Percentiles rank a stretch among this genome's conserved stretches.
phyloP scores from a whole-genome alignment of 2,888 invertebrate species.

The Caenorhabditis afra region DNA sequence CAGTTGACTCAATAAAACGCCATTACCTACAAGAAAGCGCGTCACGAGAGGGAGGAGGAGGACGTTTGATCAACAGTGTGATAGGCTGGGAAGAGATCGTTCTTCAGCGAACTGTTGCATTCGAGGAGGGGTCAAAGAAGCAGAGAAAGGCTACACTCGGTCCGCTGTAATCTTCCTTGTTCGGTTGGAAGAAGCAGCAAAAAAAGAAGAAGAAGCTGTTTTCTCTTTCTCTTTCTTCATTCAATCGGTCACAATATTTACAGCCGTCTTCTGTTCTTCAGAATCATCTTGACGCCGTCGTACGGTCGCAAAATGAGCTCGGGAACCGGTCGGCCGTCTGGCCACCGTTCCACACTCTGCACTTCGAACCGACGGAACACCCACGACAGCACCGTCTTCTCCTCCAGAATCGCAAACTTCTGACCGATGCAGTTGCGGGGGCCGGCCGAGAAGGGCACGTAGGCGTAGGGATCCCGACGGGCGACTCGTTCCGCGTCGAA shows the following conservation, averaged over 20 bases:
- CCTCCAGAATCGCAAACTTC: conserved; percentile 82
- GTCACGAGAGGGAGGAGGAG: conserved; percentile 24
- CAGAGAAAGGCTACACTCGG: background rate
- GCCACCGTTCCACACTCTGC: conserved; percentile 15
- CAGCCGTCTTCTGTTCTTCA: conserved; percentile 35
- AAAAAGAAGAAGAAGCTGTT: background rate
- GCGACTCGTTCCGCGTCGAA: conserved; percentile 80
- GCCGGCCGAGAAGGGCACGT: conserved; percentile 78
- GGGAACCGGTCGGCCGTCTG: conserved; percentile 29
- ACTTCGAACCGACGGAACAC: conserved; percentile 54
- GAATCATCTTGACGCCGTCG: conserved; percentile 31
- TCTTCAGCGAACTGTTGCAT: conserved; percentile 30
- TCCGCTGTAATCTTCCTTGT: conserved; percentile 22
- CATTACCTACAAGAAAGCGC: conserved; percentile 39
- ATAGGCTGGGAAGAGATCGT: conserved; percentile 11
- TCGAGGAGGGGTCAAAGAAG: background rate
- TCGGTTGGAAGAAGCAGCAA: background rate
- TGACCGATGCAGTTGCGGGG: conserved; percentile 80
- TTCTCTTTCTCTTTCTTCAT: background rate
- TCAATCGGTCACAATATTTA: background rate
- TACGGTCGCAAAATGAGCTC: conserved; percentile 37
- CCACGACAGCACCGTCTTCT: conserved; percentile 80
- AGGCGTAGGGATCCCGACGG: conserved; percentile 74
- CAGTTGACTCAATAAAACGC: conserved; percentile 10
- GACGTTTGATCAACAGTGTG: conserved; percentile 47